Base-by-base conservation (phyloP, 2,888 invertebrate genomes). In the Xestobium rufovillosum region DNA sequence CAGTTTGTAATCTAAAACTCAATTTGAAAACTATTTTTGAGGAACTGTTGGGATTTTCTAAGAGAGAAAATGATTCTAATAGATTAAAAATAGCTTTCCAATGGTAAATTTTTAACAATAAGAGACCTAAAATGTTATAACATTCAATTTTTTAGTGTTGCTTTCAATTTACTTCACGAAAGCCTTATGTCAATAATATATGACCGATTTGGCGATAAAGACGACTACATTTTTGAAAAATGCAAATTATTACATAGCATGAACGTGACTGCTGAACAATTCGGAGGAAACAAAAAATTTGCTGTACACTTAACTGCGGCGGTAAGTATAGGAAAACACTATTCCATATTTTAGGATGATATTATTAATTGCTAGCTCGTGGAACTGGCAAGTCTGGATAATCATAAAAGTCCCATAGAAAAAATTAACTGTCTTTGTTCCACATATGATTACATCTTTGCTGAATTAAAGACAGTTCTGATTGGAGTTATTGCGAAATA, bases 361-460 rank as follows among this genome's bases (percentile, higher is more conserved):
- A 28, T 32, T 35, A 23, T 19, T 45, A 29, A 28, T 16, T 52
- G 56, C 36, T 42, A 63, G 63, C 44, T 68, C n/a, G 68, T 67
- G 9, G 69, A 70, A 50, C 51, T 70, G 35, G 66, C 69, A 2
- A 61, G 63, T 34, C 43, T 69, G 27, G 67, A 68, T 39, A 53
- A 52, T 3, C 56, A 60, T 16, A 57, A 57, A 41, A 66, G 62
- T 33, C 68, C 69, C 2, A 44, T 60, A 15, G 68, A 68, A 42
- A 70, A 70, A 52, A 48, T 68, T 2, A 48, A 58, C n/a, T 70
- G 70, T 47, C 41, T 70, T 3, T 62, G 61, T 34, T 55, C 60
- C 6, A 61, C 67, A 1, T 57, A 67, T 38, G 70, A 70, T 44
- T 50, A 69, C n/a, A 59, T 66, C 34, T 59, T 65, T 35, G 70